Evolutionary conservation across 1,140 invertebrate species (phyloP), one percentile per base, ranked within the genome.

Genomic region (Phthorimaea operculella): DNA sequence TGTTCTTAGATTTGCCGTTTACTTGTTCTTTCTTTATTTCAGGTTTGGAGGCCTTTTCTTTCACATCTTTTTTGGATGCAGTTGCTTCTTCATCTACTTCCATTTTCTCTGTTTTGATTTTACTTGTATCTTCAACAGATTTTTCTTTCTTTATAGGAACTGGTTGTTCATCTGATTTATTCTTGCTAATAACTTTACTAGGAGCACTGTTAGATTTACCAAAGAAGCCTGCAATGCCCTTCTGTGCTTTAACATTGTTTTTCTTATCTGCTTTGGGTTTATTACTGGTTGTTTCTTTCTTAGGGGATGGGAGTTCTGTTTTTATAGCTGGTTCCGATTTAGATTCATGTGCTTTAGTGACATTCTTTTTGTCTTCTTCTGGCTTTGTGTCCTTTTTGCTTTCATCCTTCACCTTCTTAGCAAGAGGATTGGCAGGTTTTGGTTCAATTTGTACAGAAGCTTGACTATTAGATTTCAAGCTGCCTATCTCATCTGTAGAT

Each of bases 141-240:
- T 34, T 48, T 34, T 52, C 18, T 57, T 52, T 51, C 39, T 58
- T 60, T 50, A 47, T 63, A 51, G 16, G 8, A 34, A 55, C 52
- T 51, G 64, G 47, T 42, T 56, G 51, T 47, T 52, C 63, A 42
- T 55, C 42, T 52, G 45, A 1, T 55, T 52, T 52, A 44, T 57
- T 50, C 10, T 50, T 54, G 39, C 56, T 6, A 14, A 16, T 18
- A 16, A 47, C 16, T 50, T 45, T 45, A 54, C n/a, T 45, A 45
- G 28, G 14, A 8, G 6, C 12, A 18, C 52, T 44, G 18, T 53
- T 72, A 50, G 66, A 49, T 68, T 77, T 79, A 54, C 62, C 74
- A 51, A 83, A 82, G 59, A 81, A 83, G 15, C 78, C 75, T 52
- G 70, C 65, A 49, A 83, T 81, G 18, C 71, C 63, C 64, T 77